A percentile compares a stretch with the other conserved stretches of the same genome.
Evolutionary conservation across 2,888 invertebrate genomes (phyloP).

Genomic region (Vannuccia rotundouncinata): DNA sequence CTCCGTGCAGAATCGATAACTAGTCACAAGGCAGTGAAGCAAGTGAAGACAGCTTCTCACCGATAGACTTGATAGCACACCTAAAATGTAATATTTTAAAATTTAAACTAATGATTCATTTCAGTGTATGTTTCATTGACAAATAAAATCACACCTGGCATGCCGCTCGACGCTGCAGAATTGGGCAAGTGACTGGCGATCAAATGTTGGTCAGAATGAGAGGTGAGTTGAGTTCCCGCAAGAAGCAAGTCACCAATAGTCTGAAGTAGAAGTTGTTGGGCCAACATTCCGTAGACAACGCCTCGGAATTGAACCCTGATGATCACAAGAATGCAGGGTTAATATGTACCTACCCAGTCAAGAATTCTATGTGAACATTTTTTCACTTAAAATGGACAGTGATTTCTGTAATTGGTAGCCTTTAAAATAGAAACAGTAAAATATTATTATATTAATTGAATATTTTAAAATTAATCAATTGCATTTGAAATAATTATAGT

Average conservation of each 20-base stretch:
- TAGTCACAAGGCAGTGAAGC: slow-evolving; percentile 64
- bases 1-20: slow-evolving; percentile 72
- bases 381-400: too few species aligned
- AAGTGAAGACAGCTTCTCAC: slow-evolving; percentile 40
- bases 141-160: slow-evolving; percentile 40
- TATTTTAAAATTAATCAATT: too few species aligned
- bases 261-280: slow-evolving; percentile 84
- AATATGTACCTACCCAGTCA: too few species aligned
- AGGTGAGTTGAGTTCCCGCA: slow-evolving; percentile 62
- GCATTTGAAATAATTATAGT: too few species aligned
- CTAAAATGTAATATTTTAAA: too few species aligned
- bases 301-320: slow-evolving; percentile 76
- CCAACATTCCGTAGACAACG: slow-evolving; percentile 76
- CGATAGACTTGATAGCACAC: neutral
- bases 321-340: too few species aligned
- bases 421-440: too few species aligned
- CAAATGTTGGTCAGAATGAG: neutral
- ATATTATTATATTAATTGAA: too few species aligned
- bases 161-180: slow-evolving; percentile 51
- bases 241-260: slow-evolving; percentile 78
- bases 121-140: too few species aligned
- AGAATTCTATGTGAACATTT: too few species aligned
- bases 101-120: too few species aligned
- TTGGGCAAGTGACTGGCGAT: slow-evolving; percentile 51
- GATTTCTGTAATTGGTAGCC: too few species aligned